These are phyloP conservation scores for Adelosebastes latens DNA, from an alignment of 2,797 vertebrate genomes.

Conservation along the genomic window DNA sequence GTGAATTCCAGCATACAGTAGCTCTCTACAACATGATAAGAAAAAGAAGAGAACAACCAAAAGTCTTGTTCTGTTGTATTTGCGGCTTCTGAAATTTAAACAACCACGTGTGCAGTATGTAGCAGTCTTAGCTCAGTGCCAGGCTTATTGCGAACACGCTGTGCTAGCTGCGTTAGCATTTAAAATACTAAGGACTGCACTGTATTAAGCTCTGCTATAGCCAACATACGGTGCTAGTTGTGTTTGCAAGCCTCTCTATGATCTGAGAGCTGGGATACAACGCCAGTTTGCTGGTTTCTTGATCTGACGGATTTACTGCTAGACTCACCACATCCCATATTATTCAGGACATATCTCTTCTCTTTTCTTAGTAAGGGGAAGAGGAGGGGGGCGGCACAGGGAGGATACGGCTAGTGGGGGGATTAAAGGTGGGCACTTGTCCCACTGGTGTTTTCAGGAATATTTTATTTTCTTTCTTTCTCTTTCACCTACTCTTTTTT, in stretches of 20 bases:
- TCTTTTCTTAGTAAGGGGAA: conserved; percentile 50
- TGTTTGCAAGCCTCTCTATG: conserved; percentile 37
- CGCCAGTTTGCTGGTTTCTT: conserved; percentile 55
- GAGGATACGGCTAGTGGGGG: conserved; percentile 46
- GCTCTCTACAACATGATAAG: neutral
- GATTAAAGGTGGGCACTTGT: conserved; percentile 72
- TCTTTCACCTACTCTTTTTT: conserved; percentile 72
- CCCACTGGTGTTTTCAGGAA: conserved; percentile 77
- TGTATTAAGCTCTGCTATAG: conserved; percentile 2
- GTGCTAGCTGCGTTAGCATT: conserved; percentile 10
- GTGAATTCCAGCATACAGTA: neutral
- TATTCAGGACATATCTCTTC: conserved; percentile 63
- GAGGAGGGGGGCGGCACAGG: conserved; percentile 31
- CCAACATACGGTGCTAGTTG: conserved; percentile 20
- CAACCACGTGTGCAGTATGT: neutral
- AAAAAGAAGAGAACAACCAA: neutral
- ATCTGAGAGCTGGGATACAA: conserved; percentile 48
- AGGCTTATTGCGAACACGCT: neutral
- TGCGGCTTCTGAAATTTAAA: neutral
- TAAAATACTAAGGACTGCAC: neutral
- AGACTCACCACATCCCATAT: conserved; percentile 59
- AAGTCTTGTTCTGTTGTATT: neutral
- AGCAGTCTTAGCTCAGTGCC: neutral
- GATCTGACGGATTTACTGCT: conserved; percentile 62
- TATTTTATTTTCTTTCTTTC: conserved; percentile 68